Evolutionary conservation across 2,888 invertebrate species (phyloP), one percentile per base, ranked within the genome.

Genomic region (Dasypolia templi): DNA sequence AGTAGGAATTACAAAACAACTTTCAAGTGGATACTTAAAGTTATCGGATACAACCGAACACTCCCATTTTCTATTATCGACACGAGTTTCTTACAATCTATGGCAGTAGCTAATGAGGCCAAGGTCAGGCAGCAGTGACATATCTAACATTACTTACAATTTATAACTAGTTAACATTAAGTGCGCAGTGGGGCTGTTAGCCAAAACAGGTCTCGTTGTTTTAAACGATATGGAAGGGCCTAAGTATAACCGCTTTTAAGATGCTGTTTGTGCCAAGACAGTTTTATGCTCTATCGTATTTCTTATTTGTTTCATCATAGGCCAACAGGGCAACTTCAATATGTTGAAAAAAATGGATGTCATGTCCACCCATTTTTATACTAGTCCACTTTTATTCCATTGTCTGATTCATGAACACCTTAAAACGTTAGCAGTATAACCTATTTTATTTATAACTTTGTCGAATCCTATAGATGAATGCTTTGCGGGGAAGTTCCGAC

Each of bases 401-500:
- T 44, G 2, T 29, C 19, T 19, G 26, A 42, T 42, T 26, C 61
- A 62, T 1, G 42, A 3, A 19, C 26, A 61, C 19, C 19, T 26
- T 11, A 11, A 53, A 42, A 61, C 6, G 6, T 39, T 26, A 39
- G n/a, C 17, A 59, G 2, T n/a, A n/a, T n/a, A 39, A 29, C 9
- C 39, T 29, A 1, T 17, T 29, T 26, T 55, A 17, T 39, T 39
- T 39, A 9, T 1, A 9, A 9, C 7, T 39, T 39, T 39, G 35
- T 39, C 39, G 9, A 39, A 39, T 39, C 39, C 0, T 39, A 39
- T 9, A 35, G 97, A 93, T 88, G 82, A 86, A 88, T 22, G 85
- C 89, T 76, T 46, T 95, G n/a, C 89, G 89, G 51, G 95, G 94
- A 12, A 94, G 96, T 72, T 94, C 96, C 0, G 97, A 97, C 86